These are phyloP conservation scores for Neocloeon triangulifer DNA, from an alignment of 1,140 invertebrate species.

Conservation along the genomic window DNA sequence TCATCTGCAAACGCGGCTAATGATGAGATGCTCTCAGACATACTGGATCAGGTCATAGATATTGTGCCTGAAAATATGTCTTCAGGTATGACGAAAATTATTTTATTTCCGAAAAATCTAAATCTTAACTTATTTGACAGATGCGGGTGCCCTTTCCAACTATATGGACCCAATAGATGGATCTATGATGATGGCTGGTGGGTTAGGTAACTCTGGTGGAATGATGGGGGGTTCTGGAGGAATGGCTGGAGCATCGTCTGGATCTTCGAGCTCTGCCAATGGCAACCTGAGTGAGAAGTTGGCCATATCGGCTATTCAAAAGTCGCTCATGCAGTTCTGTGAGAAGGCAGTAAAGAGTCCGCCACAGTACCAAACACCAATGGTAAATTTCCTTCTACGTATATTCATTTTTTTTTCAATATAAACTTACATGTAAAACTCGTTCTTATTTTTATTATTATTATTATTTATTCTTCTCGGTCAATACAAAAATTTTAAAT, in stretches of 20 bases:
- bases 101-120: too few relatives aligned
- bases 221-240: too few relatives aligned
- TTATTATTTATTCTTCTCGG: too few relatives aligned
- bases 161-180: neutral
- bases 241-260: too few relatives aligned
- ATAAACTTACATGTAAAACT: neutral
- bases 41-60: slow-evolving; percentile 66
- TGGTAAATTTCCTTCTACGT: slow-evolving; percentile 21
- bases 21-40: slow-evolving; percentile 52
- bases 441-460: neutral
- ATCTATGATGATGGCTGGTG: too few relatives aligned
- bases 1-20: slow-evolving; percentile 14
- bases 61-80: slow-evolving; percentile 49
- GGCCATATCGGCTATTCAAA: slow-evolving; percentile 74
- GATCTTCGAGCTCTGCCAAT: too few relatives aligned
- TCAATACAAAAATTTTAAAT: too few relatives aligned
- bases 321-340: slow-evolving; percentile 60
- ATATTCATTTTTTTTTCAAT: neutral
- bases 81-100: too few relatives aligned
- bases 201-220: slow-evolving; percentile 4
- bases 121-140: too few relatives aligned
- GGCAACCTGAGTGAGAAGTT: slow-evolving; percentile 46
- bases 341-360: slow-evolving; percentile 38
- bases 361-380: slow-evolving; percentile 34
- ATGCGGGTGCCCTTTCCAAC: neutral